Base-by-base conservation (phyloP, 1,140 invertebrate genomes). In the Bombus huntii region DNA sequence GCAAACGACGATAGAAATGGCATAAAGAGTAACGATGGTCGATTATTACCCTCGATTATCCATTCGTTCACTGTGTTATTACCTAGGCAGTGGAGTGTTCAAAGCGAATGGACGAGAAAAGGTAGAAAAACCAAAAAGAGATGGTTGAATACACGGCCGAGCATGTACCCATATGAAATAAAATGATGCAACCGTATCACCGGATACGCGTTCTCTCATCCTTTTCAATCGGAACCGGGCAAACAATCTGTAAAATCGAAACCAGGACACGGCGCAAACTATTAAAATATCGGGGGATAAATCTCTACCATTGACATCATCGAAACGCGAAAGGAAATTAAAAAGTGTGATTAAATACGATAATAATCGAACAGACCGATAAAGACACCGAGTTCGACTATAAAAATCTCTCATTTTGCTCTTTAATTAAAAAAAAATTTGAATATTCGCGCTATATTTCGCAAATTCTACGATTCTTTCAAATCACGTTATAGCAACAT, bases 41-140 rank as follows among this genome's bases (percentile, higher is more conserved):
- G 66, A 80, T 84, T 66, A 66, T 34, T 18, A 66, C n/a, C 44
- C 34, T 65, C 39, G 44, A 83, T 83, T 86, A 75, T 89, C 18
- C 42, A 10, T 6, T 68, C n/a, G 70, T 71, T 53, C 31, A 28
- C 72, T 15, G 72, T 44, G 53, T n/a, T 37, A 81, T 39, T 62
- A 62, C 10, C 25, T 47, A 66, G 42, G 13, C 42, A 25, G 37
- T 37, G 42, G 10, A 57, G 22, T 22, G 22, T 6, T 74, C 73
- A 57, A 37, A 57, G 47, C 31, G 44, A 74, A 13, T 25, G 31
- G 39, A 15, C 3, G 31, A 28, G 12, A 8, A 37, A 9, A 8
- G 8, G 15, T 6, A n/a, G 15, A 57, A 81, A 39, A 66, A 66
- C 18, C 2, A 22, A 75, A 75, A 75, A 13, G 31, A 5, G 47